Evolutionary conservation across 2,113 vertebrate genomes (phyloP).

Genomic region (Nyctibius bracteatus): DNA sequence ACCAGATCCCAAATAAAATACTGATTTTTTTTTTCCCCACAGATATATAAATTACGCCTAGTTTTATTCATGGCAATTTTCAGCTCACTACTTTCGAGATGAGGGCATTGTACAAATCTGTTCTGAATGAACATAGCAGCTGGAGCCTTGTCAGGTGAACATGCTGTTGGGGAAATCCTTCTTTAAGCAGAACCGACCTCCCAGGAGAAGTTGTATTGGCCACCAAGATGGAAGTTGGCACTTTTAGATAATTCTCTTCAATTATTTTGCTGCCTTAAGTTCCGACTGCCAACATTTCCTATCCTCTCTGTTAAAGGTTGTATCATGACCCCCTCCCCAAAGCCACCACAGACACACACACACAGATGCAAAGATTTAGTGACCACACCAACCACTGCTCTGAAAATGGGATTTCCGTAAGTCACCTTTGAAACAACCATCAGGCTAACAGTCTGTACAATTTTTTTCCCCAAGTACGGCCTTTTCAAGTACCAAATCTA

Average conservation of each 20-base stretch:
- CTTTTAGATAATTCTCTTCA: background rate
- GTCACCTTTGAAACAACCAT: background rate
- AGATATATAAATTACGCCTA: background rate
- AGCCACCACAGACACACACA: background rate
- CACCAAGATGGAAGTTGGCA: background rate
- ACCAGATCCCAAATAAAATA: background rate
- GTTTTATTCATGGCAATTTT: background rate
- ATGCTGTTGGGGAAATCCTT: background rate
- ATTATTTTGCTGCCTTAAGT: background rate
- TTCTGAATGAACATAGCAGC: background rate
- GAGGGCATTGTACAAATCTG: background rate
- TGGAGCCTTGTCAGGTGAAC: background rate
- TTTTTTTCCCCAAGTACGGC: rapidly evolving
- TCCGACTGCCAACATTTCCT: background rate
- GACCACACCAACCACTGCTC: background rate
- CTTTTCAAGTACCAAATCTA: background rate
- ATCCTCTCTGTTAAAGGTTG: background rate
- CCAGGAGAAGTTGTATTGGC: background rate
- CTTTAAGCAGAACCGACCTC: background rate
- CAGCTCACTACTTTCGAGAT: background rate
- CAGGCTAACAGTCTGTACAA: rapidly evolving
- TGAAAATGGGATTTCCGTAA: rapidly evolving
- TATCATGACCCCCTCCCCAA: background rate
- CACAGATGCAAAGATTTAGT: rapidly evolving
- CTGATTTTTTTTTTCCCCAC: background rate